Conservation (phyloP, 2,888 invertebrate genomes). For the Phortica okadai region DNA sequence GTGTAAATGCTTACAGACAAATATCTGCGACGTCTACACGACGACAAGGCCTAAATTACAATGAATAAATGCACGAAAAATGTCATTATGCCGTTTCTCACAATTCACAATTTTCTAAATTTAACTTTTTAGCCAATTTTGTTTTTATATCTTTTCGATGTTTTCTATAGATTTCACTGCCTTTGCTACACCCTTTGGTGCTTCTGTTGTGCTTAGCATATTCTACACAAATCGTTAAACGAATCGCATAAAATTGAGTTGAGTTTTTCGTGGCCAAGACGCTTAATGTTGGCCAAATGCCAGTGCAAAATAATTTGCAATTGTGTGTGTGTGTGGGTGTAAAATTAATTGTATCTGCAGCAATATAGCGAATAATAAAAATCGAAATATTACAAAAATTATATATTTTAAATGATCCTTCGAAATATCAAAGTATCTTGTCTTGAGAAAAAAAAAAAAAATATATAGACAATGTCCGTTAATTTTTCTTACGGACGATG, state of each 20-base stretch:
- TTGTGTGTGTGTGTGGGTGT: no score
- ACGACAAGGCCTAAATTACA: conserved; percentile 50
- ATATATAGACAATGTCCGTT: conserved; percentile 36
- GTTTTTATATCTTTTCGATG: conserved; percentile 10
- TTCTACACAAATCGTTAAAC: conserved; percentile 65
- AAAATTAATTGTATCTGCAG: no score
- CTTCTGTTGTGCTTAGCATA: conserved; percentile 70
- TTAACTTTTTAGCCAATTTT: conserved; percentile 49
- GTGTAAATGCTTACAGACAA: conserved; percentile 63
- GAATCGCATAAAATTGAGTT: not conserved
- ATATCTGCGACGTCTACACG: not conserved
- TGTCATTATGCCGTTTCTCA: not conserved
- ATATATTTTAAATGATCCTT: not conserved
- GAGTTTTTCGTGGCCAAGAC: not conserved
- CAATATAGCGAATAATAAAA: not conserved
- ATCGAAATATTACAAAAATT: not conserved
- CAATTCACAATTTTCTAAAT: conserved; percentile 59
- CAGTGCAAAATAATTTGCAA: not conserved
- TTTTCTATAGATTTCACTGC: not conserved
- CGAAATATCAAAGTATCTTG: no score
- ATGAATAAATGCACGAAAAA: conserved; percentile 46
- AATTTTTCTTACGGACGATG: conserved; percentile 80
- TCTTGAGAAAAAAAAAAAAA: no score
- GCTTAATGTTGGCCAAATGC: not conserved
- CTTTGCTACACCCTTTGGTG: conserved; percentile 38